Percentiles rank a stretch among this genome's conserved stretches.
These are phyloP conservation scores for Leucopternis melanops DNA, from an alignment of 2,113 vertebrate genomes.

Conservation along the genomic window DNA sequence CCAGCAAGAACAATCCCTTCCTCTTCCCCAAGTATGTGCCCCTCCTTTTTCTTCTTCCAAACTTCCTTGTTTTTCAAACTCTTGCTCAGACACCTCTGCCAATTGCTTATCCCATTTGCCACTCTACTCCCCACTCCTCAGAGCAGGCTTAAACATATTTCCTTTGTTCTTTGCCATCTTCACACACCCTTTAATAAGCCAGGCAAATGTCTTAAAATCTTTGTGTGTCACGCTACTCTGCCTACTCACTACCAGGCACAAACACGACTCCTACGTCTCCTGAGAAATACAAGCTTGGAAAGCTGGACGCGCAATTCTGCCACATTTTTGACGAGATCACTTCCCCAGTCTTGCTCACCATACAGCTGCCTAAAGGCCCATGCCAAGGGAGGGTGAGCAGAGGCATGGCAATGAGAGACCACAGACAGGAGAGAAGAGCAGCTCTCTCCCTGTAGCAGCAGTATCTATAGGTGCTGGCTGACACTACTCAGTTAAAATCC, in stretches of 20 bases:
- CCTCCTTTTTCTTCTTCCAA: background rate
- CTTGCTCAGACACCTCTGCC: background rate
- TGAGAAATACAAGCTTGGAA: background rate
- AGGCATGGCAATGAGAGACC: background rate
- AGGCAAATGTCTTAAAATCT: background rate
- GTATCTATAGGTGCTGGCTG: background rate
- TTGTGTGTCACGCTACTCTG: background rate
- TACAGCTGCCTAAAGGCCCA: background rate
- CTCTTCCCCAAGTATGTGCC: background rate
- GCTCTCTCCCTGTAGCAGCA: background rate
- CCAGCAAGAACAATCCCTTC: background rate
- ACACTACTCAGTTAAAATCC: background rate
- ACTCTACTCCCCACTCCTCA: background rate
- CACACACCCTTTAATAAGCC: background rate
- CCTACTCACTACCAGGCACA: background rate
- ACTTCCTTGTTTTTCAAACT: background rate
- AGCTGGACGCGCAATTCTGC: fast-evolving
- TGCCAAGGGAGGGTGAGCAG: background rate
- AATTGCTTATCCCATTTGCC: background rate
- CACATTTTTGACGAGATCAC: fast-evolving
- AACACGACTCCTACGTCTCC: background rate
- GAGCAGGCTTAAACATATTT: background rate
- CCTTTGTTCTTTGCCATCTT: constrained; percentile 11
- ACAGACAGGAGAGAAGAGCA: background rate
- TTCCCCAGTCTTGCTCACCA: fast-evolving